These are phyloP conservation scores for Seriola rivoliana DNA, from an alignment of 2,113 vertebrate species.

Conservation along the genomic window DNA sequence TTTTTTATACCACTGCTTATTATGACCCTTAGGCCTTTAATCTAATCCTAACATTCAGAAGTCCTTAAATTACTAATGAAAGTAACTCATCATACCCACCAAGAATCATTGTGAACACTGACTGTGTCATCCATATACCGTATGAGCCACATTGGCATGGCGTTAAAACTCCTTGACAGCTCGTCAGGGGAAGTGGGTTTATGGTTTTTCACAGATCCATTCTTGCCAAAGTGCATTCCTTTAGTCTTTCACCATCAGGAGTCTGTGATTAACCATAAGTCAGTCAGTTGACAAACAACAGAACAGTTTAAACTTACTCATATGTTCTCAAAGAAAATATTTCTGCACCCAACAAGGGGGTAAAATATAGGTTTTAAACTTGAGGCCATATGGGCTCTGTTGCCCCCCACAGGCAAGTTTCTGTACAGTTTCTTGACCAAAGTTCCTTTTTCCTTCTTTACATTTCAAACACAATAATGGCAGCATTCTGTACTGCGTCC, in stretches of 20 bases:
- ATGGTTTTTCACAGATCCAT: constrained; percentile 37
- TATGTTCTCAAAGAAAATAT: neutral
- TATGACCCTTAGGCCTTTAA: neutral
- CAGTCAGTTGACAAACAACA: neutral
- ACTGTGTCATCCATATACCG: neutral
- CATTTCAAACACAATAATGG: neutral
- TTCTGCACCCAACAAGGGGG: neutral
- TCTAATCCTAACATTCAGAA: neutral
- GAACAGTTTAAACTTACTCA: neutral
- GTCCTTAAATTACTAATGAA: neutral
- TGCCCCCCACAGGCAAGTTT: neutral
- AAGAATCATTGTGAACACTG: too few relatives aligned
- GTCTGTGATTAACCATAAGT: neutral
- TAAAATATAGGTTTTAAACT: neutral
- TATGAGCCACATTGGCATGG: neutral
- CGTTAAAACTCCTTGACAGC: neutral
- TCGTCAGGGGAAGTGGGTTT: constrained; percentile 19
- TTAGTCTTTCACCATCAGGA: constrained; percentile 8
- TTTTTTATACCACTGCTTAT: neutral
- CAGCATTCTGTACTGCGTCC: neutral
- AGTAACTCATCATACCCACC: neutral
- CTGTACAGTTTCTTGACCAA: neutral
- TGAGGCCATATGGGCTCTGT: neutral
- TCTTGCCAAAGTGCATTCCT: constrained; percentile 43
- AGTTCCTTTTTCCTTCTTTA: neutral